phyloP scores from a whole-genome alignment of 2,888 invertebrate species.

The Chrysomela aeneicollis region DNA sequence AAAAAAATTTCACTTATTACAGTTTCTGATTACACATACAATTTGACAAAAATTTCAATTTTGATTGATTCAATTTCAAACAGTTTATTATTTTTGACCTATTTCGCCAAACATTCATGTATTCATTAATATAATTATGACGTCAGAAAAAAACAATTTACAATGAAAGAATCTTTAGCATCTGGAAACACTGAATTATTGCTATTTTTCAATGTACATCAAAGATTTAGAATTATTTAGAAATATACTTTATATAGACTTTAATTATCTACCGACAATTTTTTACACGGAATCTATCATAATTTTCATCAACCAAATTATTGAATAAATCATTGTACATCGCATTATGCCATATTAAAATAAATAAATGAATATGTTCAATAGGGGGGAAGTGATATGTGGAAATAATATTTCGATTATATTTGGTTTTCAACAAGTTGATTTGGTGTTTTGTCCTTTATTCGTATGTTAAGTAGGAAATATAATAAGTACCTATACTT shows the following conservation, averaged over 20 bases:
- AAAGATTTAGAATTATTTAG: slow-evolving; percentile 52
- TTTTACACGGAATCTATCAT: slow-evolving; percentile 51
- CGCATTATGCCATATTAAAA: slow-evolving; percentile 25
- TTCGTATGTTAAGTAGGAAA: slow-evolving; percentile 25
- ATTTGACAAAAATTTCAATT: not conserved
- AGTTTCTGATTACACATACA: not conserved
- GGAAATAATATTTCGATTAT: slow-evolving; percentile 47
- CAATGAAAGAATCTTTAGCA: slow-evolving; percentile 12
- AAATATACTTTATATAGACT: slow-evolving; percentile 53
- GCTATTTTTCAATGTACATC: slow-evolving; percentile 53
- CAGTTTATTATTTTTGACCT: not conserved
- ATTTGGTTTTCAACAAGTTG: slow-evolving; percentile 40
- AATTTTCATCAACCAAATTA: slow-evolving; percentile 35
- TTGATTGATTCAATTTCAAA: not conserved
- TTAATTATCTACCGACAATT: slow-evolving; percentile 54
- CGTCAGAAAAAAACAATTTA: not conserved
- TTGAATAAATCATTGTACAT: slow-evolving; percentile 38
- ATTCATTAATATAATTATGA: not conserved
- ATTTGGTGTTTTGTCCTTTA: slow-evolving; percentile 43
- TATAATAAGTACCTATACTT: slow-evolving; percentile 15
- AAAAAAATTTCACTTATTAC: not conserved
- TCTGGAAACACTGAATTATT: slow-evolving; percentile 56
- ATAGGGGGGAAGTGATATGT: slow-evolving; percentile 47
- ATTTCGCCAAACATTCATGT: not conserved
- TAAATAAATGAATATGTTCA: slow-evolving; percentile 37